Conservation (phyloP, 2,113 vertebrate genomes). For the Phyllostomus discolor region DNA sequence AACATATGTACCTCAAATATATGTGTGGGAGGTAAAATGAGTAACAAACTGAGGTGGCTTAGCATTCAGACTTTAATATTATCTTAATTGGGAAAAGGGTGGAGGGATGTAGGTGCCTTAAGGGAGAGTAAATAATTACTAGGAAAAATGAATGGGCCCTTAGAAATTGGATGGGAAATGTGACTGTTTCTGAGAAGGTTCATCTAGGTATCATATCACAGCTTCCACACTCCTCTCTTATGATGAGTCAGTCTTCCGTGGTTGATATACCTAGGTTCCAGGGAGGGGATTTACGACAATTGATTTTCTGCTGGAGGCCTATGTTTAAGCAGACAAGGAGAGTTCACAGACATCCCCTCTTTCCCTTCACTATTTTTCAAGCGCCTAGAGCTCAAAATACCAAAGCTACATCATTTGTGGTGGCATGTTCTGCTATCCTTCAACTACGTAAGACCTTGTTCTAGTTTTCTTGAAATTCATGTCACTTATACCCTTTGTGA, state of each 20-base stretch:
- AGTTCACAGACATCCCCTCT: neutral
- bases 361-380: neutral
- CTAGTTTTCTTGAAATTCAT: neutral
- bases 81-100: neutral
- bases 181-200: neutral
- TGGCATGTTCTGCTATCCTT: neutral
- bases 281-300: neutral
- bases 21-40: neutral
- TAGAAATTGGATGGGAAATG: neutral
- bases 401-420: neutral
- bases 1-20: neutral
- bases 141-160: neutral
- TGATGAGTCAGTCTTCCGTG: neutral
- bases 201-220: neutral
- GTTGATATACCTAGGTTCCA: neutral
- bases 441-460: neutral
- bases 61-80: neutral
- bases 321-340: neutral
- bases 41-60: neutral
- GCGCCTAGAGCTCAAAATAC: neutral
- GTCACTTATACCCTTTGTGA: neutral
- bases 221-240: neutral
- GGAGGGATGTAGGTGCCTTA: neutral
- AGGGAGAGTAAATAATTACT: neutral
- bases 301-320: neutral